A percentile compares a stretch with the other conserved stretches of the same genome.
Evolutionary conservation across 64 coral and sea anemone species (phyloP).

Genomic region (Montipora foliosa): DNA sequence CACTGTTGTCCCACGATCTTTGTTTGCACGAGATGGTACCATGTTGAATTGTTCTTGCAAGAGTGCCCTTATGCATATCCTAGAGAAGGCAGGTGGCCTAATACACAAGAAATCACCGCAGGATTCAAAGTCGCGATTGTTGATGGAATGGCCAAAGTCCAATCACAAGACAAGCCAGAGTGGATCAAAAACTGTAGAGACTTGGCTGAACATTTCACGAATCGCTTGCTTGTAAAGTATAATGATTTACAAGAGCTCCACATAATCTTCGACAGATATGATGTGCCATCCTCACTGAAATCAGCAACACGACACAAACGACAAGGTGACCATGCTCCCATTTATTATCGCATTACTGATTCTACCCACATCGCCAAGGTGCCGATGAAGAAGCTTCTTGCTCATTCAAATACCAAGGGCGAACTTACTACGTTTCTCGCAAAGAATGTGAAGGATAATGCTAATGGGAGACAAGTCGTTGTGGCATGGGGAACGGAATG

Average conservation of each 20-base stretch:
- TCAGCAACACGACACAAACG: slow-evolving; percentile 57
- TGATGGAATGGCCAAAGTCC: too few relatives aligned
- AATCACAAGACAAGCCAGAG: background rate
- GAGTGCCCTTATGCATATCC: slow-evolving; percentile 61
- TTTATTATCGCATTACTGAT: slow-evolving; percentile 48
- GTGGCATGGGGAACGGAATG: slow-evolving; percentile 67
- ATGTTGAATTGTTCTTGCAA: slow-evolving; percentile 73
- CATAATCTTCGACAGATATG: slow-evolving; percentile 64
- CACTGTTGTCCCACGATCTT: slow-evolving; percentile 70
- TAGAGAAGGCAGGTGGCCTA: slow-evolving; percentile 60
- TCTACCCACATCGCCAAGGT: slow-evolving; percentile 54
- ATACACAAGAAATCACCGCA: too few relatives aligned
- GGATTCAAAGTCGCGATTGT: too few relatives aligned
- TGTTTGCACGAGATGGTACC: slow-evolving; percentile 70
- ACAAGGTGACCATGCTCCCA: slow-evolving; percentile 42
- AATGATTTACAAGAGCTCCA: slow-evolving; percentile 63
- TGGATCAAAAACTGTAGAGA: slow-evolving; percentile 73
- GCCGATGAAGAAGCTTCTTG: slow-evolving; percentile 46
- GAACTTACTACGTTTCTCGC: slow-evolving; percentile 72
- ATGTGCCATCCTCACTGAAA: slow-evolving; percentile 61
- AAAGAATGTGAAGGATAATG: slow-evolving; percentile 57
- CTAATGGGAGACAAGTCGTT: slow-evolving; percentile 62
- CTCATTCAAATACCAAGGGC: slow-evolving; percentile 67
- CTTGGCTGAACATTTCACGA: slow-evolving; percentile 67
- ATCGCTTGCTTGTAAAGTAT: slow-evolving; percentile 58